Conservation (phyloP, 2,113 vertebrate species). For the Alaudala cheleensis region DNA sequence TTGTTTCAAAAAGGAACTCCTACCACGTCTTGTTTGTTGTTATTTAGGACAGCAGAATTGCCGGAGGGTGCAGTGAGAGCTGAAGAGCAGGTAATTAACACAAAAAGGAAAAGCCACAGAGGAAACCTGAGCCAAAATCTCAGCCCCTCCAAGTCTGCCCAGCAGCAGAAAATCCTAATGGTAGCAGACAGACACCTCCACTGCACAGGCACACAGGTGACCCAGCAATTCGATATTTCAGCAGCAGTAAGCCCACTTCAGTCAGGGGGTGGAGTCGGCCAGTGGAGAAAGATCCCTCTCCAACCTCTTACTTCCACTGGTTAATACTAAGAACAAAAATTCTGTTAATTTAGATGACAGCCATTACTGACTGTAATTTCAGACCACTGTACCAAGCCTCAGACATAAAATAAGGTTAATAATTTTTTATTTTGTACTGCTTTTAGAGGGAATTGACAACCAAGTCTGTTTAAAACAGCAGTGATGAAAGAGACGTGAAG, state of each 20-base stretch:
- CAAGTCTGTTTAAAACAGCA: background rate
- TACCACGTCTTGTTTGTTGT: background rate
- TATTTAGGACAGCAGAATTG: background rate
- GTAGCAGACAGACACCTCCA: background rate
- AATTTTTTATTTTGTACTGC: background rate
- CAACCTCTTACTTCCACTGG: background rate
- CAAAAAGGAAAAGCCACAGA: background rate
- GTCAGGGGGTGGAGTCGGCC: background rate
- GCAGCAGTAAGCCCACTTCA: background rate
- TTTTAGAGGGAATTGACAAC: background rate
- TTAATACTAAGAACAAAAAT: background rate
- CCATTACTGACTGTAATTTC: background rate
- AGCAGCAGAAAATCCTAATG: background rate
- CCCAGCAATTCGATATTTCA: background rate
- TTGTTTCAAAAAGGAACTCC: conserved; percentile 4
- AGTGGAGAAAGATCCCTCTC: background rate
- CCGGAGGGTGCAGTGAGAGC: background rate
- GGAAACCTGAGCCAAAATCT: background rate
- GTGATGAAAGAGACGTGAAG: background rate
- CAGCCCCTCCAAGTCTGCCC: background rate
- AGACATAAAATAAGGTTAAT: background rate
- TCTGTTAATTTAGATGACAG: background rate
- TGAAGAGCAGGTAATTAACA: background rate
- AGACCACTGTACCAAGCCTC: background rate
- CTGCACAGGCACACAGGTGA: background rate